These are phyloP conservation scores for Acromyrmex echinatior DNA, from an alignment of 1,140 invertebrate genomes.

Conservation along the genomic window DNA sequence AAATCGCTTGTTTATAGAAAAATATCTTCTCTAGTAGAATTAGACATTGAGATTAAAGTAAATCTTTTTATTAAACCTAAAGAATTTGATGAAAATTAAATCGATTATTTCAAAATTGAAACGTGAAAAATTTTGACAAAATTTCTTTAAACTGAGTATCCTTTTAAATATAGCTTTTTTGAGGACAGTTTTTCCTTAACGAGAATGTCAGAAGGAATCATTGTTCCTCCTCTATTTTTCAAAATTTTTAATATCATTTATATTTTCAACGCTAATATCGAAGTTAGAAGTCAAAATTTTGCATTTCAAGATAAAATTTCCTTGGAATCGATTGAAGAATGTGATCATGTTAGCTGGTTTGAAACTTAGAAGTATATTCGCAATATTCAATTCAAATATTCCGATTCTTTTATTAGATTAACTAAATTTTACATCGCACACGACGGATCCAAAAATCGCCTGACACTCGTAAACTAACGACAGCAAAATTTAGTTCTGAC, in stretches of 20 bases:
- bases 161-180: neutral
- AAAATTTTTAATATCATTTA: neutral
- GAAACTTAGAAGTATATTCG: neutral
- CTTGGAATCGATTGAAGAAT: neutral
- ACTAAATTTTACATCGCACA: neutral
- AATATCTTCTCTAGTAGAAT: neutral
- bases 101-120: neutral
- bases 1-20: neutral
- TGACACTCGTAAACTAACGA: slow-evolving; percentile 12
- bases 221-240: neutral
- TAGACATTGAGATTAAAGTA: neutral
- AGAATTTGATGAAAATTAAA: neutral
- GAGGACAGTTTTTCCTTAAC: neutral
- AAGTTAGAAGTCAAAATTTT: neutral
- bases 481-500: slow-evolving; percentile 22
- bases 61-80: neutral
- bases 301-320: neutral
- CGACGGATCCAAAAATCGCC: slow-evolving; percentile 24
- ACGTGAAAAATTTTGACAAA: neutral
- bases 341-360: neutral
- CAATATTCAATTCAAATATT: neutral
- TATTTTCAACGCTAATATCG: neutral
- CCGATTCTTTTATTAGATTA: neutral
- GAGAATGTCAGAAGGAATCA: neutral
- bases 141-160: neutral